A percentile compares a stretch with the other conserved stretches of the same genome.
phyloP scores from a whole-genome alignment of 2,888 invertebrate species.

The Pterostichus madidus region DNA sequence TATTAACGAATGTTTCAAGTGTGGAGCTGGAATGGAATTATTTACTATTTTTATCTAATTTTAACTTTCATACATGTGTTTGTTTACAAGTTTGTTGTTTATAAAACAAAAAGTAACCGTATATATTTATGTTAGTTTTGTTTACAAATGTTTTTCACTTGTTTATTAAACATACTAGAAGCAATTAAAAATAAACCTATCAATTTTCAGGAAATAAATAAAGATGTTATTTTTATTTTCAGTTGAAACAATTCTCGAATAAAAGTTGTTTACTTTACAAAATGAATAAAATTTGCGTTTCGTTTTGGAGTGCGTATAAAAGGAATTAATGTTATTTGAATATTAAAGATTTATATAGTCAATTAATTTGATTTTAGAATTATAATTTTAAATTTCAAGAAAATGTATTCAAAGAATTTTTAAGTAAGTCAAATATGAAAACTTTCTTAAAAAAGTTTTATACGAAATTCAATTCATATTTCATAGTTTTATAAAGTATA shows the following conservation, averaged over 20 bases:
- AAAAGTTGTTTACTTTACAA: background rate
- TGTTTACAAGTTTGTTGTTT: too few species aligned
- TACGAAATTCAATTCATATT: constrained; percentile 56
- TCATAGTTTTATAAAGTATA: constrained; percentile 58
- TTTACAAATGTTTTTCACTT: too few species aligned
- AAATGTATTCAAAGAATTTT: constrained; percentile 52
- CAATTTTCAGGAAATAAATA: too few species aligned
- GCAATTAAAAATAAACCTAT: too few species aligned
- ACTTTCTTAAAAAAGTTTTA: constrained; percentile 50
- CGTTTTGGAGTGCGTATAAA: background rate
- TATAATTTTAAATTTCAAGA: constrained; percentile 47
- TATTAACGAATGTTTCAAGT: background rate
- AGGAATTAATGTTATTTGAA: constrained; percentile 36
- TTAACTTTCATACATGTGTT: too few species aligned
- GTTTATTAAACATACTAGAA: too few species aligned
- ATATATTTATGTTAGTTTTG: too few species aligned
- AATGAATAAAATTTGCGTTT: constrained; percentile 19
- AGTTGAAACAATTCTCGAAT: background rate
- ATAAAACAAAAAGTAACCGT: too few species aligned
- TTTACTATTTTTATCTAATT: too few species aligned
- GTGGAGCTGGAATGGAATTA: too few species aligned
- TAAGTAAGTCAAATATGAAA: constrained; percentile 54
- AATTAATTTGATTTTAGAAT: constrained; percentile 36
- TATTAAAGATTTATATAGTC: constrained; percentile 41
- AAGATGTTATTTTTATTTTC: too few species aligned